Evolutionary conservation across 2,797 vertebrate species (phyloP).

Genomic region (Kryptopterus vitreolus): DNA sequence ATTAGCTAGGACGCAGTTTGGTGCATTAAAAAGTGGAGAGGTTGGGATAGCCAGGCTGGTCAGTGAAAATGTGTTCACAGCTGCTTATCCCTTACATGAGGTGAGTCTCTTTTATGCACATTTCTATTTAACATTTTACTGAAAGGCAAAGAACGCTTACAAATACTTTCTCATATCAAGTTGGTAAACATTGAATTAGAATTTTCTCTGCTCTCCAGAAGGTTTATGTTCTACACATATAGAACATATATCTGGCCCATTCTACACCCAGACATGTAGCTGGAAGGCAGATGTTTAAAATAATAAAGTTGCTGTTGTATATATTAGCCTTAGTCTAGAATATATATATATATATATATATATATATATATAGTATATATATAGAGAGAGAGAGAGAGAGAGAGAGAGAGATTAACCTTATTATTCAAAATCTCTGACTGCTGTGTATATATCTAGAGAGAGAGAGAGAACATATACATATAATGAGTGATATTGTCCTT

Average conservation of each 20-base stretch:
- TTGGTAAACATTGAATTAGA: not conserved
- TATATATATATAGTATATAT: too few species aligned
- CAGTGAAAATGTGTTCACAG: slow-evolving; percentile 72
- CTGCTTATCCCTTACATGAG: slow-evolving; percentile 78
- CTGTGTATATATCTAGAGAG: too few species aligned
- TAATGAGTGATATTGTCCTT: not conserved
- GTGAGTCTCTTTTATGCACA: slow-evolving; percentile 57
- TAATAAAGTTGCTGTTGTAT: too few species aligned
- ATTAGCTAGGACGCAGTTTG: slow-evolving; percentile 70
- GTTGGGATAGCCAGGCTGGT: slow-evolving; percentile 76
- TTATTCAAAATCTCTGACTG: too few species aligned
- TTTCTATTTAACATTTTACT: not conserved
- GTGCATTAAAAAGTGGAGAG: slow-evolving; percentile 74
- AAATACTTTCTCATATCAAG: not conserved
- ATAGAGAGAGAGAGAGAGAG: too few species aligned
- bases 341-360: too few species aligned
- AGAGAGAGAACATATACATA: too few species aligned
- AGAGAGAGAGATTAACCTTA: too few species aligned
- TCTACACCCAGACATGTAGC: not conserved
- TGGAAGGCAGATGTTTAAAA: not conserved
- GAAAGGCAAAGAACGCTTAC: not conserved
- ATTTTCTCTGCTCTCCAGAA: not conserved
- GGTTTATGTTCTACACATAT: not conserved
- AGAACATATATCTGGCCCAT: not conserved
- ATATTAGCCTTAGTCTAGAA: too few species aligned